These are phyloP conservation scores for Zaprionus lineosus DNA, from an alignment of 2,888 invertebrate species.

Conservation along the genomic window DNA sequence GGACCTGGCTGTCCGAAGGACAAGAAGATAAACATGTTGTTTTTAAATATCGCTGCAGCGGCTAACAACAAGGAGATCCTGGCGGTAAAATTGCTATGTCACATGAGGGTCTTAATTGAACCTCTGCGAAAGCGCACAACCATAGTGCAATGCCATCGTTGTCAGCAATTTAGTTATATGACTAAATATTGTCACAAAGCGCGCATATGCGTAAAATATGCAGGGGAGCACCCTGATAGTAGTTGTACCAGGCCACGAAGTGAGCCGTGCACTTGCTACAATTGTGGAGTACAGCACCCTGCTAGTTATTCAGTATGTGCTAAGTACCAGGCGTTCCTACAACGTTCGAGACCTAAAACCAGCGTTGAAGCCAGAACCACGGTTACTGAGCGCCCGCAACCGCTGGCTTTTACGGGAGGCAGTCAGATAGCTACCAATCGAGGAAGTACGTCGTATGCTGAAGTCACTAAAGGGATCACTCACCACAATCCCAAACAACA, in stretches of 20 bases:
- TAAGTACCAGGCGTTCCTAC: background rate
- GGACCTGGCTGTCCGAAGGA: background rate
- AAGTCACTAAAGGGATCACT: too few relatives aligned
- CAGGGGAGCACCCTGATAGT: background rate
- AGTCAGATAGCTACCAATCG: background rate
- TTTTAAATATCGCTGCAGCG: background rate
- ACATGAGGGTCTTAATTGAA: conserved; percentile 4
- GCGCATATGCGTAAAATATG: background rate
- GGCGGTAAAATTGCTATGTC: background rate
- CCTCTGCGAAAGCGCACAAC: conserved; percentile 1
- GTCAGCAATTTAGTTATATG: too few relatives aligned
- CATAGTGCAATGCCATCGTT: background rate
- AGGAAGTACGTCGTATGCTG: background rate
- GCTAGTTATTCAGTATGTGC: background rate
- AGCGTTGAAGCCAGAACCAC: background rate
- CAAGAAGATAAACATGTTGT: conserved; percentile 1
- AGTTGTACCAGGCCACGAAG: background rate
- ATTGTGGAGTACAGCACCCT: background rate
- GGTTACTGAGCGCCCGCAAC: background rate
- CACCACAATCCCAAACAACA: background rate
- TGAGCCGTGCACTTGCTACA: background rate
- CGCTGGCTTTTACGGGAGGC: background rate
- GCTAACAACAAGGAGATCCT: conserved; percentile 9
- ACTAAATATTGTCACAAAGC: background rate
- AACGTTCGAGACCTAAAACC: background rate